Evolutionary conservation across 2,888 invertebrate genomes (phyloP), one percentile per base, ranked within the genome.

Genomic region (Tetrapedia diversipes): DNA sequence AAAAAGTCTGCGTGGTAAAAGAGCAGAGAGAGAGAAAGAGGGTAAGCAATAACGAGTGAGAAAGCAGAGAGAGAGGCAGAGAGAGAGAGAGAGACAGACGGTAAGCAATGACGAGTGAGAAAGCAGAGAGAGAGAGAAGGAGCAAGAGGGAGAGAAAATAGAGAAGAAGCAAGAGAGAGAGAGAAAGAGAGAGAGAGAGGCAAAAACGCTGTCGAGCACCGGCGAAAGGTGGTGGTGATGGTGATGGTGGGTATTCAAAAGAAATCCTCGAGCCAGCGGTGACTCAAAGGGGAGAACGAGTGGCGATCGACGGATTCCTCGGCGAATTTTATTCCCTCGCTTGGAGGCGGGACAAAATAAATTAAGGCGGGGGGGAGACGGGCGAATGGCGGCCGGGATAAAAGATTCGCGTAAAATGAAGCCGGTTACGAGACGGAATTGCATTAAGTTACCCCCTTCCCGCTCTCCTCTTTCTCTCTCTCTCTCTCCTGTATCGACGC

Each of bases 341-440:
- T 16, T 41, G 54, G 37, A 49, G 16, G 10, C 1, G 37, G 60
- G 29, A 37, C 32, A 27, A 57, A 61, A 65, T 45, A 59, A 60
- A 75, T 65, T 54, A 47, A 51, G 54, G n/a, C 34, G 14, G 22
- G 27, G 53, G 19, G 71, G 4, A 11, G 14, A 22, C 16, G 32
- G 37, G 7, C 4, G 47, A 29, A 19, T 19, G 27, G 34, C n/a
- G 37, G 19, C 14, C n/a, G n/a, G 32, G 32, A 65, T 53, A 65
- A 60, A 59, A 54, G 74, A 41, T 51, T 45, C 39, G 59, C 19
- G 54, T 41, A 56, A 71, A 75, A 65, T 34, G 65, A 54, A 65
- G 54, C 59, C 64, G 43, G 57, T 67, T 73, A 61, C 57, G 27
- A 41, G 41, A 29, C 24, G 67, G 59, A 53, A 77, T 68, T 73